Conservation (phyloP, 2,797 vertebrate species). For the Leuciscus waleckii region DNA sequence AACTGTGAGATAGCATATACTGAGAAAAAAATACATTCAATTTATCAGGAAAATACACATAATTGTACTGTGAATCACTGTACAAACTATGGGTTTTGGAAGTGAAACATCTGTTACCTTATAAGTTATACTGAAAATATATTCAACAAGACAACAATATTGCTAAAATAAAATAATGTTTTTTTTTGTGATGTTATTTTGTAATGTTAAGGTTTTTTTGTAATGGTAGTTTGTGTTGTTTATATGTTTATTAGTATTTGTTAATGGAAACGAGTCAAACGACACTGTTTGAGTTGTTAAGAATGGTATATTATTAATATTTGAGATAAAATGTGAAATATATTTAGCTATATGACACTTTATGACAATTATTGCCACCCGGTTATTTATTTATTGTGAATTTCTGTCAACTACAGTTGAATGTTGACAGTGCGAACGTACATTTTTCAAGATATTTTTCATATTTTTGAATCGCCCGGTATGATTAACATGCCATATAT, state of each 20-base stretch:
- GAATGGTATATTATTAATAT: background rate
- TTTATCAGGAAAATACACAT: background rate
- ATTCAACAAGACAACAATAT: background rate
- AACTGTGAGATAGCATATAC: background rate
- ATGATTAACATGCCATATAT: constrained; percentile 17
- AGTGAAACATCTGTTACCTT: background rate
- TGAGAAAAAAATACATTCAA: background rate
- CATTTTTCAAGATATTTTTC: background rate
- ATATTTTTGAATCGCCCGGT: background rate
- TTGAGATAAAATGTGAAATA: background rate
- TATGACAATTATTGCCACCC: background rate
- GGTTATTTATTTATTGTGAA: no score
- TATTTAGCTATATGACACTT: background rate
- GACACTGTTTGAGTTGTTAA: background rate
- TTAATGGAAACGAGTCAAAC: background rate
- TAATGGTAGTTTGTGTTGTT: background rate
- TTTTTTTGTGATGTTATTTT: no score
- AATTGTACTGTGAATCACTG: background rate
- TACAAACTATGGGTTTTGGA: background rate
- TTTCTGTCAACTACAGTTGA: background rate
- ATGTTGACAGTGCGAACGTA: background rate
- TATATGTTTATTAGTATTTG: background rate
- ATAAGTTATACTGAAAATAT: background rate
- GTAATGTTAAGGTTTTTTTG: background rate
- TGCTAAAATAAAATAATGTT: no score